These are phyloP conservation scores for Collichthys lucidus DNA, from an alignment of 2,113 vertebrate genomes.

Conservation along the genomic window DNA sequence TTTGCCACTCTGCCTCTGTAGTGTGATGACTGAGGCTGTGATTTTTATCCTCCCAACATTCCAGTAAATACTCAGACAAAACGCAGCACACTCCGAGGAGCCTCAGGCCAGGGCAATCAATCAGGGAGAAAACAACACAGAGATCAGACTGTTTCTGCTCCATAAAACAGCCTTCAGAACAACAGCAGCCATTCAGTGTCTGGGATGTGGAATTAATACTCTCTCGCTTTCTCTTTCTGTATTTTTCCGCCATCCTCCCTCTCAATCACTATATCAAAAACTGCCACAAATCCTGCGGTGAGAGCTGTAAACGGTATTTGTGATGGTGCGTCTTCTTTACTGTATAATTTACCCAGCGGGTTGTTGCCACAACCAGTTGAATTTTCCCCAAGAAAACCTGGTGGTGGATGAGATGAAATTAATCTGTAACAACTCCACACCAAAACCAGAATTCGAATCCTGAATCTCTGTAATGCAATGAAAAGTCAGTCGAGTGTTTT, in stretches of 20 bases:
- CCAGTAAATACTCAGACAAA: constrained; percentile 80
- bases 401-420: constrained; percentile 37
- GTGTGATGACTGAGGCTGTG: constrained; percentile 64
- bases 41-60: constrained; percentile 81
- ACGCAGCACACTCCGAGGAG: constrained; percentile 67
- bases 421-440: constrained; percentile 49
- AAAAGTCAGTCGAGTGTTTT: constrained; percentile 68
- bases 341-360: constrained; percentile 40
- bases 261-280: constrained; percentile 62
- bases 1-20: constrained; percentile 49
- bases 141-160: constrained; percentile 77
- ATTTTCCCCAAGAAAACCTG: constrained; percentile 35
- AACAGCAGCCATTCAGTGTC: constrained; percentile 74
- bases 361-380: constrained; percentile 39
- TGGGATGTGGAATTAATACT: constrained; percentile 67
- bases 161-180: constrained; percentile 79
- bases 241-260: constrained; percentile 48
- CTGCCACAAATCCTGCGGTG: constrained; percentile 49
- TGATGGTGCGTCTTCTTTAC: constrained; percentile 30
- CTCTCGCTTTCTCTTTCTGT: constrained; percentile 49
- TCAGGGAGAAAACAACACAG: constrained; percentile 79
- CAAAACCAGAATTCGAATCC: constrained; percentile 23
- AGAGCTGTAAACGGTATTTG: constrained; percentile 60
- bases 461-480: no score
- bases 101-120: constrained; percentile 80